phyloP scores from a whole-genome alignment of 2,113 vertebrate genomes.

The Perca flavescens region DNA sequence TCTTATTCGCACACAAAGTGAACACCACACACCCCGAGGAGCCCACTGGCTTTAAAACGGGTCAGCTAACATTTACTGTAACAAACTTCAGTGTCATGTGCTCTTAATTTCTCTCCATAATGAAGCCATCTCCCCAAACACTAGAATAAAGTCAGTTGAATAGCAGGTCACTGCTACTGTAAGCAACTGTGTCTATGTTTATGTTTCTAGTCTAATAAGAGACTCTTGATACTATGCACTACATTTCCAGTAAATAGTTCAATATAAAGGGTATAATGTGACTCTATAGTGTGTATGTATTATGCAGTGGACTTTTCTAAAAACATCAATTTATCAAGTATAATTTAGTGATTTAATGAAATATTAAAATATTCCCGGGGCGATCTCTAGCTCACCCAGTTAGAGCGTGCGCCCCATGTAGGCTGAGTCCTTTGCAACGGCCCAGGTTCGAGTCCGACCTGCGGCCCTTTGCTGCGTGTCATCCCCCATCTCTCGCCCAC shows the following conservation, averaged over 20 bases:
- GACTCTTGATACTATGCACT: background rate
- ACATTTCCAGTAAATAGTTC: background rate
- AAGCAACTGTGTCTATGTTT: background rate
- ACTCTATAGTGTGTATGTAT: slow-evolving; percentile 1
- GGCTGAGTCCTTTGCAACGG: too few species aligned
- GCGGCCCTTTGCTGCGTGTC: too few species aligned
- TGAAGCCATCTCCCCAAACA: slow-evolving; percentile 2
- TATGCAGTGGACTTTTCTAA: background rate
- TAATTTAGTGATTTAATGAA: background rate
- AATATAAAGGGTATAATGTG: background rate
- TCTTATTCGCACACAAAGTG: slow-evolving; percentile 26
- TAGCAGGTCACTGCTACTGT: background rate
- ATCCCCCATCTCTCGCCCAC: too few species aligned
- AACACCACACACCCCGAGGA: slow-evolving; percentile 43
- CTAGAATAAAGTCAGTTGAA: slow-evolving; percentile 14
- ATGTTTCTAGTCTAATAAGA: background rate
- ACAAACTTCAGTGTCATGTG: slow-evolving; percentile 39
- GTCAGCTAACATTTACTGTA: slow-evolving; percentile 72
- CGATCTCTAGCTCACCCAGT: too few species aligned
- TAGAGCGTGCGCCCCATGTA: too few species aligned
- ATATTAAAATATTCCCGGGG: too few species aligned
- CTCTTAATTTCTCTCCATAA: slow-evolving; percentile 14
- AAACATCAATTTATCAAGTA: background rate
- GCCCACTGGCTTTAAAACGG: slow-evolving; percentile 59
- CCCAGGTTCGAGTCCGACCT: too few species aligned